phyloP scores from a whole-genome alignment of 2,113 vertebrate genomes.

The Entomyzon cyanotis region DNA sequence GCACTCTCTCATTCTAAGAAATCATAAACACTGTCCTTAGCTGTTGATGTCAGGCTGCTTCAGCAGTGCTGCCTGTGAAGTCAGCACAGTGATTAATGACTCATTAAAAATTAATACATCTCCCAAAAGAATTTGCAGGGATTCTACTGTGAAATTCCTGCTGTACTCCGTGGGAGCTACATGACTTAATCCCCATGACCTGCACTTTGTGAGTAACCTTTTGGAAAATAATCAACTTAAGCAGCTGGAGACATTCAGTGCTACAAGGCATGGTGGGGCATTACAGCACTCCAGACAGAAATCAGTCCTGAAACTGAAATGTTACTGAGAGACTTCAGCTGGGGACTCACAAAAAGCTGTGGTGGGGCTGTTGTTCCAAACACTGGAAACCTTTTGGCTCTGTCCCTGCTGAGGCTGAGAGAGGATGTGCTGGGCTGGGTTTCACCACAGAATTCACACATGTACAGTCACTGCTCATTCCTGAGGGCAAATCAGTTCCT shows the following conservation, averaged over 20 bases:
- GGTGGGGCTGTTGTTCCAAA: fast-evolving
- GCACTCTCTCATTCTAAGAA: not conserved
- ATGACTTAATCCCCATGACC: not conserved
- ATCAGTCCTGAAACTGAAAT: not conserved
- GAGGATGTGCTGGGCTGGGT: fast-evolving
- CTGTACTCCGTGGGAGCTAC: not conserved
- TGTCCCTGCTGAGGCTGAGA: not conserved
- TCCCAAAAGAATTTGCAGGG: not conserved
- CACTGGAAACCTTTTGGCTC: not conserved
- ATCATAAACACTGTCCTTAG: not conserved
- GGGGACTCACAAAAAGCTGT: not conserved
- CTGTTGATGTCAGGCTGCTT: not conserved
- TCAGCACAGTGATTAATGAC: slow-evolving; percentile 10
- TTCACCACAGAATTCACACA: fast-evolving
- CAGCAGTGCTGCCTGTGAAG: not conserved
- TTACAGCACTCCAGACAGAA: not conserved
- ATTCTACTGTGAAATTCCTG: not conserved
- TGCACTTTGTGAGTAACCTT: not conserved
- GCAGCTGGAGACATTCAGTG: not conserved
- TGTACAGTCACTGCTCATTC: fast-evolving
- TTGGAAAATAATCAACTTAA: not conserved
- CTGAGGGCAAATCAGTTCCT: not conserved
- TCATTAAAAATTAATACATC: slow-evolving; percentile 35
- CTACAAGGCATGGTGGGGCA: not conserved
- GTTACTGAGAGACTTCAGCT: not conserved